Evolutionary conservation across 1,140 invertebrate genomes (phyloP).

Genomic region (Diachasmimorpha longicaudata): DNA sequence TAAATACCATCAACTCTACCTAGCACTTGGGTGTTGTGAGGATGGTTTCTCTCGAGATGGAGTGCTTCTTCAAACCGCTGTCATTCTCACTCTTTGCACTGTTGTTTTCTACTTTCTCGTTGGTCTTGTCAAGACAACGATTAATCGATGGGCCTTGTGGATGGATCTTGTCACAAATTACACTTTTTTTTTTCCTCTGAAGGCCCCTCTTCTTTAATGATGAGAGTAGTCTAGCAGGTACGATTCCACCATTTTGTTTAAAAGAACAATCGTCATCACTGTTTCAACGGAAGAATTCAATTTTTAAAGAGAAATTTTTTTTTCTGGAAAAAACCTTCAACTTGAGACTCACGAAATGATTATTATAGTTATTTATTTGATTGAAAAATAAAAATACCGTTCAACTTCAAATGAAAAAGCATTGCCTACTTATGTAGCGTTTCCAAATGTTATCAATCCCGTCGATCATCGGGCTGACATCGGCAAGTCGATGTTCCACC

Average conservation of each 20-base stretch:
- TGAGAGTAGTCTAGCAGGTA: neutral
- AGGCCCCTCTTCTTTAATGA: neutral
- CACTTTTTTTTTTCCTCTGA: neutral
- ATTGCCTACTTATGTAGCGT: too few species aligned
- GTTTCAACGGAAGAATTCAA: too few species aligned
- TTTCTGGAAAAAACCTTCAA: too few species aligned
- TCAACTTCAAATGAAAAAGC: too few species aligned
- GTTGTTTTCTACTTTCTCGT: neutral
- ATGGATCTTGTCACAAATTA: neutral
- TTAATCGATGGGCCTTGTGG: neutral
- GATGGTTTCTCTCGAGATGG: neutral
- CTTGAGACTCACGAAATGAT: too few species aligned
- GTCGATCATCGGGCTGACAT: too few species aligned
- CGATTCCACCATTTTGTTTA: neutral
- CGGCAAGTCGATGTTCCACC: too few species aligned
- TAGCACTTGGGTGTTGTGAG: neutral
- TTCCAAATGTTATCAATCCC: too few species aligned
- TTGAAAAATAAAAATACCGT: too few species aligned
- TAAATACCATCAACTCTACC: neutral
- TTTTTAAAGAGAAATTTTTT: too few species aligned
- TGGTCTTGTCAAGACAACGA: neutral
- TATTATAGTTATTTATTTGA: too few species aligned
- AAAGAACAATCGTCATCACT: neutral
- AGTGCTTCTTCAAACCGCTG: neutral
- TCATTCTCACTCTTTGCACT: neutral